phyloP scores from a whole-genome alignment of 2,888 invertebrate species.

The Drosophila eohydei region DNA sequence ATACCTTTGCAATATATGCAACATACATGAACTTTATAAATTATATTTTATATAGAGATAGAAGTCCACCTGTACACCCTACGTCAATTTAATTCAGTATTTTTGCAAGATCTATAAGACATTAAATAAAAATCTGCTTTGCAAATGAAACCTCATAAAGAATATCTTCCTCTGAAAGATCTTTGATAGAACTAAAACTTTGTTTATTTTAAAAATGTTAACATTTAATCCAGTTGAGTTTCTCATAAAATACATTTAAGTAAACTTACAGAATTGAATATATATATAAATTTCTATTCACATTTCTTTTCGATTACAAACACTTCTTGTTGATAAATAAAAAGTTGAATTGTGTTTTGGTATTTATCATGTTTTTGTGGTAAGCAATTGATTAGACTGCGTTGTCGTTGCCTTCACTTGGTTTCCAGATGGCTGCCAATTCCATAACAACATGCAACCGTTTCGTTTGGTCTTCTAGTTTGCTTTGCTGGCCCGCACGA shows the following conservation, averaged over 20 bases:
- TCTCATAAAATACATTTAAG: neutral
- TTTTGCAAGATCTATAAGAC: too few relatives aligned
- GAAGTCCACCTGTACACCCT: too few relatives aligned
- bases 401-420: conserved; percentile 22
- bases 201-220: too few relatives aligned
- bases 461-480: conserved; percentile 21
- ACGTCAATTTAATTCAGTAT: too few relatives aligned
- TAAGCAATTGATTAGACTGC: neutral
- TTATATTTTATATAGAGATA: too few relatives aligned
- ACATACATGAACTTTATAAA: too few relatives aligned
- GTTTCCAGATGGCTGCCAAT: conserved; percentile 26
- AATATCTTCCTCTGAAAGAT: too few relatives aligned
- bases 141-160: too few relatives aligned
- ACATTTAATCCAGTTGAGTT: too few relatives aligned
- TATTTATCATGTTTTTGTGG: neutral
- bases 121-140: too few relatives aligned
- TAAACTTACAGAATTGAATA: neutral
- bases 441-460: conserved; percentile 25
- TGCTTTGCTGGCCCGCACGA: conserved; percentile 51
- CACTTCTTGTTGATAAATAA: neutral
- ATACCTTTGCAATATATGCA: too few relatives aligned
- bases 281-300: neutral
- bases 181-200: too few relatives aligned
- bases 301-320: neutral
- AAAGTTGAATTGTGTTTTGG: neutral